phyloP scores from a whole-genome alignment of 2,113 vertebrate genomes.

The Callipepla squamata region DNA sequence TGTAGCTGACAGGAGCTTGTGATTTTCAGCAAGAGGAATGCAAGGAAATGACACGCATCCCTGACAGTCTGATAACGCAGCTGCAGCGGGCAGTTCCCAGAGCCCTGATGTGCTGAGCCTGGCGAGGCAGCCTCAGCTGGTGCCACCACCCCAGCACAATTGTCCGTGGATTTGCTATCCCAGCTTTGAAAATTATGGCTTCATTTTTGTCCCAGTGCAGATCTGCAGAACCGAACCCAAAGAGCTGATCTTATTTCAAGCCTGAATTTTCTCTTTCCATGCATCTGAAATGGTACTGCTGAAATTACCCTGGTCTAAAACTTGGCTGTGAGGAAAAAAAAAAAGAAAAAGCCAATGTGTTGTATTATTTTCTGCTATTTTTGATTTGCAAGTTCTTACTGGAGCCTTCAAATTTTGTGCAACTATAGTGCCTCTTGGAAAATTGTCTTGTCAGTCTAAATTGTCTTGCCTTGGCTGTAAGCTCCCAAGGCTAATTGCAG shows the following conservation, averaged over 20 bases:
- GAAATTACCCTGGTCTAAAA: conserved; percentile 15
- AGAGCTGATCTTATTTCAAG: neutral
- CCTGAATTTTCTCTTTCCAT: neutral
- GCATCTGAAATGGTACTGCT: neutral
- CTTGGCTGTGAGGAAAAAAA: neutral
- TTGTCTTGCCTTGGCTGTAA: conserved; percentile 13
- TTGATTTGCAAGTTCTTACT: neutral
- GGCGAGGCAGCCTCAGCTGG: neutral
- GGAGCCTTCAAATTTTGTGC: conserved; percentile 28
- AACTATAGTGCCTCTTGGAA: conserved; percentile 1
- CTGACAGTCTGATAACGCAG: conserved; percentile 10
- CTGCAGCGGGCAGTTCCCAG: neutral
- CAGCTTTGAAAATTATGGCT: neutral
- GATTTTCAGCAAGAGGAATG: conserved; percentile 52
- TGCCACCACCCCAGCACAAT: neutral
- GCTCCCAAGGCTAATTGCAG: neutral
- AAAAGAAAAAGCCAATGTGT: neutral
- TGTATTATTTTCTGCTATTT: conserved; percentile 36
- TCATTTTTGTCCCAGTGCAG: neutral
- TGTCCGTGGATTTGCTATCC: neutral
- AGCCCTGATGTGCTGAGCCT: neutral
- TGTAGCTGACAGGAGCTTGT: conserved; percentile 48
- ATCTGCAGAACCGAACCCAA: neutral
- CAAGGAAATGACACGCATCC: neutral
- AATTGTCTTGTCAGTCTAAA: conserved; percentile 39